Evolutionary conservation across 2,113 vertebrate genomes (phyloP).

Genomic region (Amblyornis subalaris): DNA sequence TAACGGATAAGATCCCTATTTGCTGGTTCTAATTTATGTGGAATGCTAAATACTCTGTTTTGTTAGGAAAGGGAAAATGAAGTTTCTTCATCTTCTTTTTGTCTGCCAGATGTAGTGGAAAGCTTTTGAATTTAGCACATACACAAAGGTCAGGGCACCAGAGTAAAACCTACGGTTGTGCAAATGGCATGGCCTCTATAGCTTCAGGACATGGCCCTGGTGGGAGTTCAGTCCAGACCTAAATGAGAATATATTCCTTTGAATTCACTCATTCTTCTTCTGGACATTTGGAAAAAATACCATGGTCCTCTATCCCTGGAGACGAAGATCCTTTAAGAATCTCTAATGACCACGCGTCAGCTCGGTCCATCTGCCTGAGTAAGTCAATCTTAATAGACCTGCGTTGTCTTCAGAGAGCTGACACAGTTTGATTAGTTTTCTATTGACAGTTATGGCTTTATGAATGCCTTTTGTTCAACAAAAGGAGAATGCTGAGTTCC

Average conservation of each 20-base stretch:
- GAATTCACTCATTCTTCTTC: slow-evolving; percentile 50
- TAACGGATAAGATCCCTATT: background rate
- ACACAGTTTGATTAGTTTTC: slow-evolving; percentile 21
- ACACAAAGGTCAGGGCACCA: slow-evolving; percentile 39
- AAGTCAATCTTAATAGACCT: slow-evolving; percentile 30
- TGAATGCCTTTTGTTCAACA: slow-evolving; percentile 36
- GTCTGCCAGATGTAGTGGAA: slow-evolving; percentile 36
- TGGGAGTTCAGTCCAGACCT: slow-evolving; percentile 17
- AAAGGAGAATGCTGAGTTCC: background rate
- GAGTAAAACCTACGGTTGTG: background rate
- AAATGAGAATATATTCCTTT: slow-evolving; percentile 39
- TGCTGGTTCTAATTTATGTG: slow-evolving; percentile 49
- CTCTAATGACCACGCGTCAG: slow-evolving; percentile 1
- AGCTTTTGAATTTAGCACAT: slow-evolving; percentile 40
- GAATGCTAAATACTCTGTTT: slow-evolving; percentile 41
- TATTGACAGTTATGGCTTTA: background rate
- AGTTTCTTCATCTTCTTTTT: slow-evolving; percentile 44
- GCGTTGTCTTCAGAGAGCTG: background rate
- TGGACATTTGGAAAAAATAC: slow-evolving; percentile 23
- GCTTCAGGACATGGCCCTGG: slow-evolving; percentile 50
- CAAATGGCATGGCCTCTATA: slow-evolving; percentile 18
- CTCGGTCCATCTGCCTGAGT: slow-evolving; percentile 5
- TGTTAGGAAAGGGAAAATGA: slow-evolving; percentile 4
- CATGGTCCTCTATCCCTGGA: background rate
- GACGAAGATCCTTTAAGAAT: slow-evolving; percentile 17